These are phyloP conservation scores for Haemorhous mexicanus DNA, from an alignment of 2,113 vertebrate species.

Conservation along the genomic window DNA sequence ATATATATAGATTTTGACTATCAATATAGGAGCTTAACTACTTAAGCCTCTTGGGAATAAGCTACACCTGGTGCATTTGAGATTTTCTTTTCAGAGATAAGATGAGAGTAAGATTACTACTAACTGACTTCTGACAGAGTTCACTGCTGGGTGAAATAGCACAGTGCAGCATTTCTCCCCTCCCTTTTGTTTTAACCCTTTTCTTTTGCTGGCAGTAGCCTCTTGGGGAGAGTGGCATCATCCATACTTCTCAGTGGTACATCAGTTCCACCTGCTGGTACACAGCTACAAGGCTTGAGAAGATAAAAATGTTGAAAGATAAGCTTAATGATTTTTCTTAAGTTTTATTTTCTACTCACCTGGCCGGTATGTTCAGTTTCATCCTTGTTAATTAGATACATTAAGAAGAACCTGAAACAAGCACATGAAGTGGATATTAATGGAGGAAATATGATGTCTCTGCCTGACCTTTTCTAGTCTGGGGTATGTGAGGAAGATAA, in stretches of 20 bases:
- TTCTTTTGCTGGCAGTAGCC: background rate
- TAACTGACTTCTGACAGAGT: background rate
- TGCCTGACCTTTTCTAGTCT: background rate
- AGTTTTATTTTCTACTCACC: conserved; percentile 58
- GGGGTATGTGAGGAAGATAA: background rate
- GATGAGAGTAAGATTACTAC: background rate
- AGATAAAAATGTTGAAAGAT: background rate
- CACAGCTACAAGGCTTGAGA: background rate
- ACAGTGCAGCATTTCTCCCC: background rate
- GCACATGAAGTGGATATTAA: background rate
- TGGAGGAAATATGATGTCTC: background rate
- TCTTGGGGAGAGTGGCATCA: background rate
- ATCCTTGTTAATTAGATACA: conserved; percentile 99
- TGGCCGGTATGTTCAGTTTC: conserved; percentile 99
- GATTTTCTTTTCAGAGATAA: background rate
- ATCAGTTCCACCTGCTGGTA: conserved; percentile 46
- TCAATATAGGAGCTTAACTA: background rate
- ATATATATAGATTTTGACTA: background rate
- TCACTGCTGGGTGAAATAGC: background rate
- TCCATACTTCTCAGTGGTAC: background rate
- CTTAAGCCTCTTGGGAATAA: background rate
- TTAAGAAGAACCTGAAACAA: conserved; percentile 92
- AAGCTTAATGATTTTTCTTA: background rate
- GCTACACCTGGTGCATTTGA: background rate
- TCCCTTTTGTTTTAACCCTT: background rate